A percentile compares a stretch with the other conserved stretches of the same genome.
Evolutionary conservation across 2,888 invertebrate genomes (phyloP).

Genomic region (Hypomecis atomaria): DNA sequence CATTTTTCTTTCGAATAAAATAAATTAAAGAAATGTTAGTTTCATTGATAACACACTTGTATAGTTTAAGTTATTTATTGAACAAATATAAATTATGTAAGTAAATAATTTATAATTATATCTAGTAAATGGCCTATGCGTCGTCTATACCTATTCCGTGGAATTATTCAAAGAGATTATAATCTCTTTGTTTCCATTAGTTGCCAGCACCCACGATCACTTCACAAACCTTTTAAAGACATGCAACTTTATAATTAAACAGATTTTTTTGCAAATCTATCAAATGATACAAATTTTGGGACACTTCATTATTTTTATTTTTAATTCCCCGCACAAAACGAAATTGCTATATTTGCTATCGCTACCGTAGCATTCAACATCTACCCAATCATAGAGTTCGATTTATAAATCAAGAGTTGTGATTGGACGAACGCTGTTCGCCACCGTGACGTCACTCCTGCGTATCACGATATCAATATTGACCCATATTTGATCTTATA

Average conservation of each 20-base stretch:
- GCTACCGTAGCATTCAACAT: too few relatives aligned
- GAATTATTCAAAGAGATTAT: slow-evolving; percentile 16
- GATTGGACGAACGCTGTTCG: too few relatives aligned
- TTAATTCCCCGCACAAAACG: too few relatives aligned
- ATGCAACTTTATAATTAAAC: slow-evolving; percentile 4
- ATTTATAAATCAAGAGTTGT: too few relatives aligned
- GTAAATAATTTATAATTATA: slow-evolving; percentile 55
- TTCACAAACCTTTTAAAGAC: slow-evolving; percentile 16
- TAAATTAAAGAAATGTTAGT: slow-evolving; percentile 1
- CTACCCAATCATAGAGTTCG: too few relatives aligned
- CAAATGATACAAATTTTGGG: background rate
- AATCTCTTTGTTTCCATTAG: background rate
- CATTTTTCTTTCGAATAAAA: slow-evolving; percentile 22
- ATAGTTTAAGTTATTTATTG: slow-evolving; percentile 43
- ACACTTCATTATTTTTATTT: background rate
- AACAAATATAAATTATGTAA: slow-evolving; percentile 41
- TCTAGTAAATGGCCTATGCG: slow-evolving; percentile 47
- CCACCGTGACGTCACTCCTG: too few relatives aligned
- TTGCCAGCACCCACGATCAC: slow-evolving; percentile 34
- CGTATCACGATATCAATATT: background rate
- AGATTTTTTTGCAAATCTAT: slow-evolving; percentile 3
- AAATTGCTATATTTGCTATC: too few relatives aligned
- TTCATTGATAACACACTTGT: slow-evolving; percentile 42
- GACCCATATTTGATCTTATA: background rate
- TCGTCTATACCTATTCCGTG: slow-evolving; percentile 23